Evolutionary conservation across 2,113 vertebrate genomes (phyloP).

Genomic region (Phylloscopus trochilus): DNA sequence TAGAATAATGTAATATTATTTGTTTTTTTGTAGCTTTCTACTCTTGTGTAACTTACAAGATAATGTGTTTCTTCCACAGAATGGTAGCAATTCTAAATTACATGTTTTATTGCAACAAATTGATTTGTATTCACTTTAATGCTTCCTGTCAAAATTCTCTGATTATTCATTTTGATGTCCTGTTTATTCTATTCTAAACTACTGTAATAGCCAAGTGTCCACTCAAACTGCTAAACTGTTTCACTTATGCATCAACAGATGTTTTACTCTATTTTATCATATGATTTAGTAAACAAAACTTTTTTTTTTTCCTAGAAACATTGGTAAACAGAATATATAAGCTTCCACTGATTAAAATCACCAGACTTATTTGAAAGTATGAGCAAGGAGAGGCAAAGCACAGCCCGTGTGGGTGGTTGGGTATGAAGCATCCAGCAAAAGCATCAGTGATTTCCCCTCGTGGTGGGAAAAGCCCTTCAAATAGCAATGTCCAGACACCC

Average conservation of each 20-base stretch:
- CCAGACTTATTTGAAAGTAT: neutral
- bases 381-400: neutral
- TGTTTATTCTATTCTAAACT: neutral
- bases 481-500: neutral
- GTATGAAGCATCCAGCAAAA: neutral
- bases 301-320: neutral
- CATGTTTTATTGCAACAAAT: neutral
- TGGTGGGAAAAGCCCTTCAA: neutral
- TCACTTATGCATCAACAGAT: neutral
- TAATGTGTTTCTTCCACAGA: neutral
- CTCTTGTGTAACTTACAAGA: slow-evolving; percentile 4
- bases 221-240: neutral
- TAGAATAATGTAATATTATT: slow-evolving; percentile 18
- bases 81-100: neutral
- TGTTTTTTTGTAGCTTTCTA: slow-evolving; percentile 24
- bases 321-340: neutral
- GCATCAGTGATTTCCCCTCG: neutral
- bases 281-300: neutral
- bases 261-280: neutral
- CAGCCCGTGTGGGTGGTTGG: rapidly evolving
- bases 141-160: neutral
- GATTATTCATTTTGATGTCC: neutral
- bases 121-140: slow-evolving; percentile 12
- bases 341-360: neutral
- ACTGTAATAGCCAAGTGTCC: neutral